Evolutionary conservation across 2,888 invertebrate species (phyloP).

Genomic region (Chrysolina oricalcia): DNA sequence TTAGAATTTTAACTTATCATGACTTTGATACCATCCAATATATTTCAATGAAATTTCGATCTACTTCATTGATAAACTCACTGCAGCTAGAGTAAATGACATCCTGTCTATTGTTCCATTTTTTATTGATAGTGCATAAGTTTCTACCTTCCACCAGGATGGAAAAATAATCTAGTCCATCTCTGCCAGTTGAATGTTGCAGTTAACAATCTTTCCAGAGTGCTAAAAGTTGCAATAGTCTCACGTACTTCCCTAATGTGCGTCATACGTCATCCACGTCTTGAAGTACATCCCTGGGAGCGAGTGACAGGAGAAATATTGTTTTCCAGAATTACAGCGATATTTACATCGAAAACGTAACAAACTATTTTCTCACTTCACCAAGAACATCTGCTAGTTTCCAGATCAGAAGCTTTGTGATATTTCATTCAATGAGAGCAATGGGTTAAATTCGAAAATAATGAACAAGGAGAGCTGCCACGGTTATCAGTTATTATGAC

Average conservation of each 20-base stretch:
- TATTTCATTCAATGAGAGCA: no score
- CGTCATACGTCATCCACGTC: slow-evolving; percentile 60
- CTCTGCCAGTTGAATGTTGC: slow-evolving; percentile 28
- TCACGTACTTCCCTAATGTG: slow-evolving; percentile 54
- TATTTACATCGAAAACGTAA: slow-evolving; percentile 40
- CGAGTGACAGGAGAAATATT: slow-evolving; percentile 48
- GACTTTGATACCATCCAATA: no score
- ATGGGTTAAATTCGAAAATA: no score
- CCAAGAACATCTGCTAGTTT: not conserved
- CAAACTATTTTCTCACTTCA: slow-evolving; percentile 1
- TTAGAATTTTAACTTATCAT: no score
- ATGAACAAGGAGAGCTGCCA: no score
- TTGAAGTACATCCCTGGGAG: slow-evolving; percentile 54
- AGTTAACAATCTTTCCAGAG: slow-evolving; percentile 27
- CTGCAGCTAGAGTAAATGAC: no score
- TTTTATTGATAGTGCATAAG: no score
- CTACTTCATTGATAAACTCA: no score
- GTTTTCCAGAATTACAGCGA: slow-evolving; percentile 50
- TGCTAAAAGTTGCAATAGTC: slow-evolving; percentile 48
- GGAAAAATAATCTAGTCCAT: not conserved
- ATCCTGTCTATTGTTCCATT: no score
- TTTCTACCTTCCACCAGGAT: not conserved
- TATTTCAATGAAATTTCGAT: no score
- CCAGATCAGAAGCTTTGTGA: not conserved
- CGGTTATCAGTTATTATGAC: no score